Conservation (phyloP, 2,113 vertebrate species). For the Geothlypis trichas region DNA sequence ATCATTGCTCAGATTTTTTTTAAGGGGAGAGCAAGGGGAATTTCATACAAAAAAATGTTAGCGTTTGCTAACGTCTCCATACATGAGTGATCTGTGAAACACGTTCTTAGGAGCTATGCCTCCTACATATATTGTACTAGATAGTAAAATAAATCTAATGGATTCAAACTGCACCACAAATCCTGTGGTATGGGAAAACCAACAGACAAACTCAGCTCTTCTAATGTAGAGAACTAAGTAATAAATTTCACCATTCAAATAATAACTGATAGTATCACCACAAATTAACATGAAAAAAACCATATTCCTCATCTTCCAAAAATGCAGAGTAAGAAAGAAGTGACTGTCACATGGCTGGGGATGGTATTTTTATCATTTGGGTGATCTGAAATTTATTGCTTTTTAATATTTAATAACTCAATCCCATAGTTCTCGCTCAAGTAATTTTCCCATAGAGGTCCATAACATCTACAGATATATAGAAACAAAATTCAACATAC, state of each 20-base stretch:
- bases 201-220: background rate
- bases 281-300: conserved; percentile 9
- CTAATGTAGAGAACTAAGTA: background rate
- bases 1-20: conserved; percentile 54
- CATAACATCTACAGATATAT: background rate
- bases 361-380: conserved; percentile 15
- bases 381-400: conserved; percentile 31
- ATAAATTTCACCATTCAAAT: background rate
- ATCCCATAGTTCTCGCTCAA: background rate
- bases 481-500: background rate
- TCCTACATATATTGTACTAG: background rate
- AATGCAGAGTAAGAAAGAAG: background rate
- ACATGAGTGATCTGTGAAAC: conserved; percentile 39
- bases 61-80: conserved; percentile 59
- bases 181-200: background rate
- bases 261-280: conserved; percentile 6
- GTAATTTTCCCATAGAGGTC: background rate
- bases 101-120: background rate
- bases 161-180: background rate
- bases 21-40: conserved; percentile 52
- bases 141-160: background rate
- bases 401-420: conserved; percentile 12
- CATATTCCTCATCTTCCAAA: background rate
- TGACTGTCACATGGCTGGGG: background rate
- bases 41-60: conserved; percentile 70